Conservation (phyloP, 2,113 vertebrate species). For the Tonatia bakeri region DNA sequence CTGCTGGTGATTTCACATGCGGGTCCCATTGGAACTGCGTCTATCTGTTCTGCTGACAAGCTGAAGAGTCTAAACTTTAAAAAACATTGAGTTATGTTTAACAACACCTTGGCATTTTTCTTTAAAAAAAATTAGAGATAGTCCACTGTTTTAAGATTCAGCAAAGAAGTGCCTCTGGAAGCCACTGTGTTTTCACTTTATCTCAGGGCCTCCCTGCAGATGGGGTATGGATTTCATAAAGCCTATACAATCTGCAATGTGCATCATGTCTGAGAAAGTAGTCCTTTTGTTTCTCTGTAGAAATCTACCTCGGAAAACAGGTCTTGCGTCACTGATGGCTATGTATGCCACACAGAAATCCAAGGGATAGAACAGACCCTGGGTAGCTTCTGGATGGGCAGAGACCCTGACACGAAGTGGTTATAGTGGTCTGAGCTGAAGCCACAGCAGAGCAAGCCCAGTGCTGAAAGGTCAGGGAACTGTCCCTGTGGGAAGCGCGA, state of each 20-base stretch:
- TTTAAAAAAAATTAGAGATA: not conserved
- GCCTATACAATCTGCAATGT: not conserved
- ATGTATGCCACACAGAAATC: not conserved
- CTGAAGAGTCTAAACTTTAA: conserved; percentile 28
- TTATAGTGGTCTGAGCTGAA: not conserved
- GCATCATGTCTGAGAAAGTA: not conserved
- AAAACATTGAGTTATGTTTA: conserved; percentile 44
- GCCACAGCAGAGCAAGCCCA: not conserved
- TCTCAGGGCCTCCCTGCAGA: not conserved
- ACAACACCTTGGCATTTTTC: not conserved
- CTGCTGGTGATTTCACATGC: conserved; percentile 24
- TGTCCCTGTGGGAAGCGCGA: not conserved
- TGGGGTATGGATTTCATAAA: not conserved
- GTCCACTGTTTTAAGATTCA: not conserved
- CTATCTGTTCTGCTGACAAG: conserved; percentile 59
- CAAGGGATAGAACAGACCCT: accelerated
- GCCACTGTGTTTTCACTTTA: not conserved
- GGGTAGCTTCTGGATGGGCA: not conserved
- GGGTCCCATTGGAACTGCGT: not conserved
- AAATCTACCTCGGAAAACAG: not conserved
- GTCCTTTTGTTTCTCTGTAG: not conserved
- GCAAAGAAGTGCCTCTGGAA: not conserved
- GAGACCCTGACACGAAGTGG: not conserved
- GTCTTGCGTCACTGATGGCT: accelerated
- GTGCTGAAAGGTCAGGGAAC: not conserved